phyloP scores from a whole-genome alignment of 2,113 vertebrate species.

The Orientallactaga bullata region DNA sequence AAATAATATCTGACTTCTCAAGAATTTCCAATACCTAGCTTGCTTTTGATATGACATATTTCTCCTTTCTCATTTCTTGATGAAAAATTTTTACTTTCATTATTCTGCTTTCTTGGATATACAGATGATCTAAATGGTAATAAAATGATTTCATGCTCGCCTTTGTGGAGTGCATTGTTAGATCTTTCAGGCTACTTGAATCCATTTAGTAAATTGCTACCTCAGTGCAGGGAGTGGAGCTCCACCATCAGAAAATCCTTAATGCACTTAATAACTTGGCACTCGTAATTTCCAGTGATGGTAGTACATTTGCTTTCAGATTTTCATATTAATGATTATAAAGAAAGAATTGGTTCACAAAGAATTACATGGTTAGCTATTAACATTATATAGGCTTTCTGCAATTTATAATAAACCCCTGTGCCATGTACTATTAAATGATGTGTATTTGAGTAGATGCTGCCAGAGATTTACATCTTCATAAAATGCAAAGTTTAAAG shows the following conservation, averaged over 20 bases:
- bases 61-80: slow-evolving; percentile 29
- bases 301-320: slow-evolving; percentile 64
- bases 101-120: slow-evolving; percentile 46
- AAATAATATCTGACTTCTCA: neutral
- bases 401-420: slow-evolving; percentile 61
- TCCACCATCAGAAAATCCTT: slow-evolving; percentile 67
- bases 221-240: slow-evolving; percentile 66
- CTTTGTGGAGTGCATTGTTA: slow-evolving; percentile 56
- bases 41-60: neutral
- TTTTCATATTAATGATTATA: slow-evolving; percentile 61
- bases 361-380: slow-evolving; percentile 55
- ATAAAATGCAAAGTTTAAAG: slow-evolving; percentile 36
- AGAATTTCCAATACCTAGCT: slow-evolving; percentile 18
- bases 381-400: slow-evolving; percentile 41
- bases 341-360: slow-evolving; percentile 68
- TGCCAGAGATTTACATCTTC: slow-evolving; percentile 11
- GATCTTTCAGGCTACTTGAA: slow-evolving; percentile 65
- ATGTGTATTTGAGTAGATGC: slow-evolving; percentile 24
- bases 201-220: slow-evolving; percentile 77
- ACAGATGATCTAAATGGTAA: slow-evolving; percentile 59
- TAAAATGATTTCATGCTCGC: slow-evolving; percentile 60
- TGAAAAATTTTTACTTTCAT: slow-evolving; percentile 47
- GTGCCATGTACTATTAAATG: slow-evolving; percentile 59
- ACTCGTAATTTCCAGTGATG: slow-evolving; percentile 63
- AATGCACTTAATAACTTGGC: slow-evolving; percentile 79